These are phyloP conservation scores for Champsocephalus esox DNA, from an alignment of 2,797 vertebrate genomes.

Conservation along the genomic window DNA sequence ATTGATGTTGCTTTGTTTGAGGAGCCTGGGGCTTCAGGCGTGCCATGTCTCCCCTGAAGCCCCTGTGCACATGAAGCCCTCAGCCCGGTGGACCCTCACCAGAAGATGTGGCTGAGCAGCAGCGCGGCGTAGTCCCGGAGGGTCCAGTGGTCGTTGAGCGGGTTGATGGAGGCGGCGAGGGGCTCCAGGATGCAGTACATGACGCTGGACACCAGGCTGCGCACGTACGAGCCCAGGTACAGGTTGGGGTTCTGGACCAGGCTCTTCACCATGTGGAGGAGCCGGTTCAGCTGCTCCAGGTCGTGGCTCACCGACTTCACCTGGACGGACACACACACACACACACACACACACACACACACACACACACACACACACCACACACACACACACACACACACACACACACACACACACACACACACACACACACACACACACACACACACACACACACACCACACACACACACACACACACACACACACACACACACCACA, in stretches of 20 bases:
- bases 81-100: conserved; percentile 73
- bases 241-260: conserved; percentile 93
- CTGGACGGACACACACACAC: conserved; percentile 65
- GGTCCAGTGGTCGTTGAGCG: conserved; percentile 97
- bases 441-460: not conserved
- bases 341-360: rapidly evolving
- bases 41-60: too few relatives aligned
- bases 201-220: conserved; percentile 92
- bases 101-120: conserved; percentile 93
- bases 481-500: not conserved
- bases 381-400: not conserved
- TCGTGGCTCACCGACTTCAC: conserved; percentile 96
- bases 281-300: conserved; percentile 91
- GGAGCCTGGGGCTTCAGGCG: too few relatives aligned
- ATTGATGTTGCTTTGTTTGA: too few relatives aligned
- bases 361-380: rapidly evolving
- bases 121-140: conserved; percentile 92
- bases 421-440: not conserved
- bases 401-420: not conserved
- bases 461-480: not conserved
- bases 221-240: conserved; percentile 92
- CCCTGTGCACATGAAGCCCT: too few relatives aligned
- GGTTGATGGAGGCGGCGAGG: conserved; percentile 95
- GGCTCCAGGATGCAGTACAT: conserved; percentile 97
- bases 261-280: conserved; percentile 93